phyloP scores from a whole-genome alignment of 2,888 invertebrate species.

The Carabus problematicus region DNA sequence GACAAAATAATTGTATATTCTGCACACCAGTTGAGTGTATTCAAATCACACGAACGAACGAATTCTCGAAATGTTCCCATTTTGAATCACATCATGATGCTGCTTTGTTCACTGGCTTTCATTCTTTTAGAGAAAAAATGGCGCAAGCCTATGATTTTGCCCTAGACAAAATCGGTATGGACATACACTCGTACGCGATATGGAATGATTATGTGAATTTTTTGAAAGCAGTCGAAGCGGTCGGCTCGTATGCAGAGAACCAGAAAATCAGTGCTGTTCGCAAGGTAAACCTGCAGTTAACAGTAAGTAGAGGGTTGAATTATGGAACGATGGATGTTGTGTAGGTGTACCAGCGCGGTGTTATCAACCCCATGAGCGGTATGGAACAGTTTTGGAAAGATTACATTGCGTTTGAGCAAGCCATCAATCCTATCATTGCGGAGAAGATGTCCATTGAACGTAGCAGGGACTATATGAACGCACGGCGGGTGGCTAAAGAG shows the following conservation, averaged over 20 bases:
- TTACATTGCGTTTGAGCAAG: conserved; percentile 94
- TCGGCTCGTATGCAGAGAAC: conserved; percentile 99
- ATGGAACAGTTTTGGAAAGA: conserved; percentile 98
- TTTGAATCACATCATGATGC: too few species aligned
- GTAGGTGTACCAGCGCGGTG: conserved; percentile 92
- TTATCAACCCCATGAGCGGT: conserved; percentile 95
- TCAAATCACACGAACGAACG: conserved; percentile 14
- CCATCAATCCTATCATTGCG: conserved; percentile 80
- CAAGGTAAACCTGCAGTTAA: conserved; percentile 69
- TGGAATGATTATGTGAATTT: conserved; percentile 99
- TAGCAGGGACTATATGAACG: conserved; percentile 97
- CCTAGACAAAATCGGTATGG: conserved; percentile 97
- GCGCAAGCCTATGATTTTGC: conserved; percentile 99
- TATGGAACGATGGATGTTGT: conserved; percentile 35
- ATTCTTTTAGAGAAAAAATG: conserved; percentile 88
- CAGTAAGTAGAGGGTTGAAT: background rate
- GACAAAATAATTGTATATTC: background rate
- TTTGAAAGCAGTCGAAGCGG: conserved; percentile 93
- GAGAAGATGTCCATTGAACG: conserved; percentile 98
- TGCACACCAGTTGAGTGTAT: background rate
- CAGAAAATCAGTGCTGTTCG: conserved; percentile 98
- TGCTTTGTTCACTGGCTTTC: background rate
- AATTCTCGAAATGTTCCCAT: too few species aligned
- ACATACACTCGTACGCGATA: conserved; percentile 94
- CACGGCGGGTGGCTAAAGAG: conserved; percentile 94